A percentile compares a stretch with the other conserved stretches of the same genome.
These are phyloP conservation scores for Centruroides vittatus DNA, from an alignment of 1,140 invertebrate species.

Conservation along the genomic window DNA sequence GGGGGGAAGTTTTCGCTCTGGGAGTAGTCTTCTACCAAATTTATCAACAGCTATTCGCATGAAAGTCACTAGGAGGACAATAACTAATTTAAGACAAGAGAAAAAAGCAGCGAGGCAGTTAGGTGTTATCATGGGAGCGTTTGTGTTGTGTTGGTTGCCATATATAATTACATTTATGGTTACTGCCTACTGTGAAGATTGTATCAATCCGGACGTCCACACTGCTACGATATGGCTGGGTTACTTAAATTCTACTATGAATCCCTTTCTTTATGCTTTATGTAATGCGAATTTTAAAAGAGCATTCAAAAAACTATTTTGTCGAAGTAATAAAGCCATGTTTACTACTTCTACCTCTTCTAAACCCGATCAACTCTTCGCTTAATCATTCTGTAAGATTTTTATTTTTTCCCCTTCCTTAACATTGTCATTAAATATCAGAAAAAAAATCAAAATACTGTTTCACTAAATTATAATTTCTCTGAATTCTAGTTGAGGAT, in stretches of 20 bases:
- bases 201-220: slow-evolving; percentile 28
- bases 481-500: too few relatives aligned
- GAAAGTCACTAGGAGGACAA: background rate
- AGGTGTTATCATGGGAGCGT: slow-evolving; percentile 48
- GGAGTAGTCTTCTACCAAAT: background rate
- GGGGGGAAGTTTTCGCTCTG: background rate
- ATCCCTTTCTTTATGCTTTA: slow-evolving; percentile 41
- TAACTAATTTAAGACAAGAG: slow-evolving; percentile 35
- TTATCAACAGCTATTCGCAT: background rate
- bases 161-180: slow-evolving; percentile 48
- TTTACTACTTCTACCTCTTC: too few relatives aligned
- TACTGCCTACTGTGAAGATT: slow-evolving; percentile 42
- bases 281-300: slow-evolving; percentile 40
- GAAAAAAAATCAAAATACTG: too few relatives aligned
- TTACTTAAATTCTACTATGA: slow-evolving; percentile 41
- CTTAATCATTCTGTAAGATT: too few relatives aligned
- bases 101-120: slow-evolving; percentile 47
- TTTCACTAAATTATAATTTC: too few relatives aligned
- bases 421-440: too few relatives aligned
- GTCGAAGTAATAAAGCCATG: background rate
- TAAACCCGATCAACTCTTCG: too few relatives aligned
- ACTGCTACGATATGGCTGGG: slow-evolving; percentile 41
- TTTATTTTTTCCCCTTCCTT: too few relatives aligned
- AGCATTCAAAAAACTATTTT: slow-evolving; percentile 32
- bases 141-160: slow-evolving; percentile 46